Percentiles rank a stretch among this genome's conserved stretches.
These are phyloP conservation scores for Phengaris alcon DNA, from an alignment of 2,888 invertebrate species.

Conservation along the genomic window DNA sequence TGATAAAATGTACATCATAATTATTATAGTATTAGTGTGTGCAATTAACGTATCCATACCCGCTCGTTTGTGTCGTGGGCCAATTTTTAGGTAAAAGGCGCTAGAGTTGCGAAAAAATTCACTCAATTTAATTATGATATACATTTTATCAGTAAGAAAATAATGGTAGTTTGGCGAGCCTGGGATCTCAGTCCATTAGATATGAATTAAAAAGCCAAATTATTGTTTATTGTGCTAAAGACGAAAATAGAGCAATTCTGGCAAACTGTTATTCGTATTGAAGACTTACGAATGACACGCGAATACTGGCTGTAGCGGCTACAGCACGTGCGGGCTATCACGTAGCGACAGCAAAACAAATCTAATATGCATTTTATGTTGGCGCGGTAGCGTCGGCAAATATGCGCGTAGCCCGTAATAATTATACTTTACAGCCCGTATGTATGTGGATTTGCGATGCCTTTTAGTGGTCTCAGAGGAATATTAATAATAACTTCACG, in stretches of 20 bases:
- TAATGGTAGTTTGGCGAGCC: no score
- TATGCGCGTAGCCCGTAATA: slow-evolving; percentile 16
- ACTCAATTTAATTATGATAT: no score
- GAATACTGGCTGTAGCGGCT: slow-evolving; percentile 22
- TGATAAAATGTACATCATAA: no score
- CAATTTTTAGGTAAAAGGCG: no score
- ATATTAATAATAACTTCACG: neutral
- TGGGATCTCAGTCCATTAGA: no score
- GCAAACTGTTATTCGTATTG: slow-evolving; percentile 4
- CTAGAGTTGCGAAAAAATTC: no score
- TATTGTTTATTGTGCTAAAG: no score
- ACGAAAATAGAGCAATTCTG: neutral
- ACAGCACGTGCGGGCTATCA: slow-evolving; percentile 56
- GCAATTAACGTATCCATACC: no score
- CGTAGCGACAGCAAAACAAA: slow-evolving; percentile 72
- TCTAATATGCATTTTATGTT: slow-evolving; percentile 76
- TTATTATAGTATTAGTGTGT: no score
- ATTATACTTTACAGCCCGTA: slow-evolving; percentile 16
- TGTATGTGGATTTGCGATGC: slow-evolving; percentile 1
- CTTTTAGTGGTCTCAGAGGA: neutral
- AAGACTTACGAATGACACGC: neutral
- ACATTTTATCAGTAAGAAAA: no score
- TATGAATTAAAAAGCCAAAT: no score
- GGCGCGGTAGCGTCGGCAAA: slow-evolving; percentile 48
- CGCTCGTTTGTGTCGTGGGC: no score